Base-by-base conservation (phyloP, 2,797 vertebrate genomes). In the Pachyuromys duprasi region DNA sequence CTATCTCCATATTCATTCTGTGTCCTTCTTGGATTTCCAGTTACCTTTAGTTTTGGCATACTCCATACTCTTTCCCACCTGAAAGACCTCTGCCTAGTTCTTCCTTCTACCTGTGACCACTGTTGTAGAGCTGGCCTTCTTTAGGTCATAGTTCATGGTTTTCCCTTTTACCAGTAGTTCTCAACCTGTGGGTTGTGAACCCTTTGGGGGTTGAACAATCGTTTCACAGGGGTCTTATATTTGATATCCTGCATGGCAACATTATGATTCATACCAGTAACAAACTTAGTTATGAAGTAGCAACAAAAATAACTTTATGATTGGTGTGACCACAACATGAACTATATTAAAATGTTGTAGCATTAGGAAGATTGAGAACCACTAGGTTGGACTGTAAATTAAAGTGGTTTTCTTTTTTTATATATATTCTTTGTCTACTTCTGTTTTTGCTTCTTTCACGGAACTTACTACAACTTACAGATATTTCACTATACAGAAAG, bases 401-500 rank as follows among this genome's bases (percentile, higher is more conserved):
- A 36, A 62, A 80, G 22, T 70, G 75, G 55, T 55, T 14, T 17
- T 0, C 14, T 12, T 22, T 24, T 79, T 80, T 14, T 33, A n/a
- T n/a, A n/a, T n/a, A n/a, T n/a, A 22, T 86, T 75, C 57, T 82
- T 90, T 72, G 76, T 82, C 82, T 88, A 53, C 1, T 6, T 8
- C 45, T 3, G 22, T 24, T 91, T 96, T 93, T 45, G 11, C 80
- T 91, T 92, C 42, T 90, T 67, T 82, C n/a, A 20, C 31, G 83
- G 53, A 91, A 83, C 5, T 70, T 67, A 28, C 5, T 79, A 53
- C 2, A 57, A 53, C 9, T 93, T 95, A 15, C 13, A 78, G 12
- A 49, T 92, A 74, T 82, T 92, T 95, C 45, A 57, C 15, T 24
- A 15, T 18, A 75, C 53, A 36, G 36, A 91, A 5, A 12, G 62